Evolutionary conservation across 2,797 vertebrate genomes (phyloP), one percentile per base, ranked within the genome.

Genomic region (Mormyrus hasselquistii): DNA sequence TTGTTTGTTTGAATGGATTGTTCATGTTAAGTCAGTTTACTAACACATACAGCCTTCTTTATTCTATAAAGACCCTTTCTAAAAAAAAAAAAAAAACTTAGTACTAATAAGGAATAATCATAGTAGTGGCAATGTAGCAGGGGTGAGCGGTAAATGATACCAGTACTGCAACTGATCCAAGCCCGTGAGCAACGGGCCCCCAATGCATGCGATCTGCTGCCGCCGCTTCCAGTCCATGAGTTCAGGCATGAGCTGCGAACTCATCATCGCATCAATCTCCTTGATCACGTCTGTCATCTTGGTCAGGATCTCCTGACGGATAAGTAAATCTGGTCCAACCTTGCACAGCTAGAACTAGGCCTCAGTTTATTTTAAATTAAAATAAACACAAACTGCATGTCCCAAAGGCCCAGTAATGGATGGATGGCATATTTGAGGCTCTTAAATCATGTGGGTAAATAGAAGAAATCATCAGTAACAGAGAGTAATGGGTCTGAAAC

Each of bases 141-240:
- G 29, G 16, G 10, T 12, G 86, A n/a, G 22, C 55, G 29, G 19
- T 25, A 29, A 47, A 10, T 50, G 47, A 95, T 97, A 99, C 98
- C 98, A 99, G 92, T 96, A 98, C 93, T 99, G 98, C 90, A 99
- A 97, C 93, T 98, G 98, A 89, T 99, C 98, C 41, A 99, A 96
- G 57, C 97, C 97, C 0, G 95, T 96, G 0, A 98, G 96, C 88
- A 97, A 95, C 0, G 98, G 98, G 16, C 98, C 98, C 0, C 98
- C 98, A 0, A 99, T 98, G 95, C 97, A 97, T 41, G 97, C 96
- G 0, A 99, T 96, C 93, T 99, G 98, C 94, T 99, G 98, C 87
- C 97, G 91, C 14, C 97, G 95, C 91, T 97, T 98, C 98, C 98
- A 99, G 92, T 98, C 98, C 84, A 96, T 95, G 84, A 99, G 95